Evolutionary conservation across 2,888 invertebrate species (phyloP).

Genomic region (Heterodera filipjevi): DNA sequence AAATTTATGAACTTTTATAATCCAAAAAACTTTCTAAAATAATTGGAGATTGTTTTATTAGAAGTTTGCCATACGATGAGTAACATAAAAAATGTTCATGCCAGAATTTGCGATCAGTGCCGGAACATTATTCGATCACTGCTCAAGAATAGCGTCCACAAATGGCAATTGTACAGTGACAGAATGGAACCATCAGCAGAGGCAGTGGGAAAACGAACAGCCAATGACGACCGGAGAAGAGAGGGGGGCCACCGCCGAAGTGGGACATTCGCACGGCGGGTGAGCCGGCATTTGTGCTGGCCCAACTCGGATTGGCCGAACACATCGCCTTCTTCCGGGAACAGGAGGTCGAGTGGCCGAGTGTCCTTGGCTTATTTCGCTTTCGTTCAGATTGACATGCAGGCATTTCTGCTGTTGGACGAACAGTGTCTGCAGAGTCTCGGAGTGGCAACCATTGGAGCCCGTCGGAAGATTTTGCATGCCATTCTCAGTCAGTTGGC

Average conservation of each 20-base stretch:
- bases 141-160: not conserved
- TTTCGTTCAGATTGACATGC: constrained; percentile 60
- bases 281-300: constrained; percentile 60
- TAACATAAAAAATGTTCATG: too few species aligned
- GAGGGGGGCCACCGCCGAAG: not conserved
- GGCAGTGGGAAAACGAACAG: not conserved
- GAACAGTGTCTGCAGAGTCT: constrained; percentile 61
- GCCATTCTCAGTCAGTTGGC: constrained; percentile 55
- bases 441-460: constrained; percentile 62
- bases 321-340: constrained; percentile 59
- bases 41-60: too few species aligned
- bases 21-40: too few species aligned
- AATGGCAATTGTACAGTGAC: not conserved
- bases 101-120: constrained; percentile 23
- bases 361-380: not conserved
- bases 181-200: not conserved
- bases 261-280: constrained; percentile 59
- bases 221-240: not conserved
- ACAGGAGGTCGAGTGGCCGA: constrained; percentile 52
- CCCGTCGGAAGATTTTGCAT: constrained; percentile 62
- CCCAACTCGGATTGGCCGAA: constrained; percentile 60
- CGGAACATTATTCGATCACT: not conserved
- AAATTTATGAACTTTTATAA: too few species aligned
- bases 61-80: too few species aligned
- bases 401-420: constrained; percentile 60